phyloP scores from a whole-genome alignment of 1,140 invertebrate species.

The Planococcus citri region DNA sequence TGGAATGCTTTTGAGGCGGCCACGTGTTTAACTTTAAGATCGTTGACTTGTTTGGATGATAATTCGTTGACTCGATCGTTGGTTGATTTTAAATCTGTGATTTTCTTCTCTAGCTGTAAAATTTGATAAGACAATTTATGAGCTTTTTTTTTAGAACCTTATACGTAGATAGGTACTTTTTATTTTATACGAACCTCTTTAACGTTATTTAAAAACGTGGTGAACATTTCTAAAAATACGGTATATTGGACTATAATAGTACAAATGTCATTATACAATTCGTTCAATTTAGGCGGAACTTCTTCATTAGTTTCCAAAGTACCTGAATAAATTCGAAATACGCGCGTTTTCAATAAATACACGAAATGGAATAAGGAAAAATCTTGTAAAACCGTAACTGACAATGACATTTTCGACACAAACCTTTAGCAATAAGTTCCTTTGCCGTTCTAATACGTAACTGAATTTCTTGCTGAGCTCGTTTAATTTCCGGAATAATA shows the following conservation, averaged over 20 bases:
- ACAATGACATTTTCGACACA: slow-evolving; percentile 15
- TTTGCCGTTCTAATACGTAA: slow-evolving; percentile 52
- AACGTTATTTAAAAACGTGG: slow-evolving; percentile 53
- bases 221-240: slow-evolving; percentile 55
- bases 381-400: background rate
- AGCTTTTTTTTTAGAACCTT: background rate
- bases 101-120: slow-evolving; percentile 37
- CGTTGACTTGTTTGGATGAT: background rate
- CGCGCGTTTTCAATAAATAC: background rate
- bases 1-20: background rate
- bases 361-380: slow-evolving; percentile 5
- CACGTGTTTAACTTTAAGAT: background rate
- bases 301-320: slow-evolving; percentile 33
- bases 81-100: background rate
- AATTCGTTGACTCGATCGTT: background rate
- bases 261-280: slow-evolving; percentile 51
- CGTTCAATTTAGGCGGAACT: slow-evolving; percentile 46
- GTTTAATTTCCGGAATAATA: slow-evolving; percentile 47
- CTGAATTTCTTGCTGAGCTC: slow-evolving; percentile 56
- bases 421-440: slow-evolving; percentile 36
- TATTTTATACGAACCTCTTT: slow-evolving; percentile 41
- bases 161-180: background rate
- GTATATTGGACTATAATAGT: slow-evolving; percentile 59
- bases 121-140: slow-evolving; percentile 1
- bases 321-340: slow-evolving; percentile 21